Conservation (phyloP, 2,797 vertebrate genomes). For the Oreochromis mossambicus region DNA sequence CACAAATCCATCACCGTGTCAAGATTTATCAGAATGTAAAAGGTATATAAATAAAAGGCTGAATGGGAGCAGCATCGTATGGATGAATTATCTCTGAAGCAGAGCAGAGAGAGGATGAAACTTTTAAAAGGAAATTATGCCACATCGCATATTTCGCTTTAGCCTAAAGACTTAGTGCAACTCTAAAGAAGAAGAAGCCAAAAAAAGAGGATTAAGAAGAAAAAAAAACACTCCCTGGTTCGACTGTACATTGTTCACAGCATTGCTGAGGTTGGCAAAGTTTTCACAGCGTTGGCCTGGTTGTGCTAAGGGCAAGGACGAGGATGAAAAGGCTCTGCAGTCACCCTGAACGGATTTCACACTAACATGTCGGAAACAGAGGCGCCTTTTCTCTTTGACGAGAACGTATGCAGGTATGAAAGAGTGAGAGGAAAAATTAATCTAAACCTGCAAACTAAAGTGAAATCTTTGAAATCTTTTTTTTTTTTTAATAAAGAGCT, state of each 20-base stretch:
- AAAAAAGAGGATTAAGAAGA: conserved; percentile 14
- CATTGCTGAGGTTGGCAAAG: background rate
- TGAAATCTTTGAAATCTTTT: background rate
- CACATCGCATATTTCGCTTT: background rate
- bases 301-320: background rate
- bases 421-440: background rate
- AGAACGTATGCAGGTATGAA: background rate
- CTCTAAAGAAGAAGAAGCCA: conserved; percentile 7
- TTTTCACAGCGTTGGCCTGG: background rate
- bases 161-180: background rate
- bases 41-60: conserved; percentile 30
- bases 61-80: background rate
- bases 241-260: background rate
- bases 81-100: conserved; percentile 11
- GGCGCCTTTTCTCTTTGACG: background rate
- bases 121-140: background rate
- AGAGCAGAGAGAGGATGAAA: background rate
- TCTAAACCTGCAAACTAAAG: background rate
- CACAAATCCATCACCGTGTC: conserved; percentile 51
- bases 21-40: conserved; percentile 42
- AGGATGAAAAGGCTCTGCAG: background rate
- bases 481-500: background rate
- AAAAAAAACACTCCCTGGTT: background rate
- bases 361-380: background rate
- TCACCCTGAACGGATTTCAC: background rate